Evolutionary conservation across 2,797 vertebrate species (phyloP).

Genomic region (Darevskia nairensis): DNA sequence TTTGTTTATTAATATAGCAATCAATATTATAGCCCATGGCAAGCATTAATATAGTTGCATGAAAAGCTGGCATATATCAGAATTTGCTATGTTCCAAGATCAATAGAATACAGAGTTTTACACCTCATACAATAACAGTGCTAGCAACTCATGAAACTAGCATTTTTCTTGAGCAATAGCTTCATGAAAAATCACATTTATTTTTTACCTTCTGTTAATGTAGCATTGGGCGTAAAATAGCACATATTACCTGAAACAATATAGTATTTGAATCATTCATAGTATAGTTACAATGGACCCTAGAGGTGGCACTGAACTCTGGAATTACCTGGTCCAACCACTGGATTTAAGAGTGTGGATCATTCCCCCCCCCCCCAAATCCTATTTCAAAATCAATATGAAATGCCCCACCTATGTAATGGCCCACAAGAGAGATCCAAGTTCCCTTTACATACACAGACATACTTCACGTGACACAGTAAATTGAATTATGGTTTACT

Average conservation of each 20-base stretch:
- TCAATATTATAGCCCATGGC: neutral
- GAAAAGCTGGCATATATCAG: neutral
- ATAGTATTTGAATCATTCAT: neutral
- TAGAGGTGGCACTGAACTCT: neutral
- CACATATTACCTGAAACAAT: neutral
- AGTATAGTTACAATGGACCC: neutral
- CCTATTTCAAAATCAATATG: neutral
- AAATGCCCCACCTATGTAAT: neutral
- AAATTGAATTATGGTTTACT: no score
- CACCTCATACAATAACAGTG: neutral
- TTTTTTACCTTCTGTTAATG: neutral
- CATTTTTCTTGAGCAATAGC: neutral
- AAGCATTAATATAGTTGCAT: neutral
- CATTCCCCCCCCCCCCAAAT: fast-evolving
- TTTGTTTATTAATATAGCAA: neutral
- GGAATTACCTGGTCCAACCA: neutral
- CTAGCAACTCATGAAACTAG: neutral
- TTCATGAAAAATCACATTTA: neutral
- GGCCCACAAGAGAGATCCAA: neutral
- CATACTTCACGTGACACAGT: no score
- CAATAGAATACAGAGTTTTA: neutral
- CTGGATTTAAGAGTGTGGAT: neutral
- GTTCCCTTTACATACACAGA: neutral
- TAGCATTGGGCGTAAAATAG: neutral
- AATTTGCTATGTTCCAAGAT: neutral